Percentiles rank a stretch among this genome's conserved stretches.
Conservation (phyloP, 2,113 vertebrate genomes). For the Hymenochirus boettgeri region DNA sequence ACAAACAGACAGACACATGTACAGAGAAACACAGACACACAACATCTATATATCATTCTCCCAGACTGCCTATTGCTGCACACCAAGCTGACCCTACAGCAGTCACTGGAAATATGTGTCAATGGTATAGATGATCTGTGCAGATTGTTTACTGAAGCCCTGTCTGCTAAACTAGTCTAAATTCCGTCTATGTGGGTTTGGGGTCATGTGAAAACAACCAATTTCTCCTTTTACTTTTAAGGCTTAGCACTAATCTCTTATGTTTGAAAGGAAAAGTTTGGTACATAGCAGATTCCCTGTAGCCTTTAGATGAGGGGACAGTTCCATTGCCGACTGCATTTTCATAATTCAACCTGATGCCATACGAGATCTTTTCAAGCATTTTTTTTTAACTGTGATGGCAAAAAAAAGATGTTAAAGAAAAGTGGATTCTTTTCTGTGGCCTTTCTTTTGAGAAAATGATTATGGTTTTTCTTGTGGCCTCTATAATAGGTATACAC, state of each 20-base stretch:
- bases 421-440: too few relatives aligned
- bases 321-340: too few relatives aligned
- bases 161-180: conserved; percentile 5
- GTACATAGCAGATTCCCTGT: background rate
- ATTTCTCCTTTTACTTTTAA: background rate
- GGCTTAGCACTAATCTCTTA: background rate
- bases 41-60: conserved; percentile 29
- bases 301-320: background rate
- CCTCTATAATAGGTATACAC: too few relatives aligned
- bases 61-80: conserved; percentile 13
- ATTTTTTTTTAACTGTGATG: too few relatives aligned
- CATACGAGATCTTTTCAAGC: too few relatives aligned
- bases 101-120: conserved; percentile 22
- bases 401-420: too few relatives aligned
- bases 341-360: too few relatives aligned
- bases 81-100: background rate
- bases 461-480: too few relatives aligned
- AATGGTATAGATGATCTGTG: conserved; percentile 12
- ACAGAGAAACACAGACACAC: conserved; percentile 38
- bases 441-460: too few relatives aligned
- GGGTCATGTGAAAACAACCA: background rate
- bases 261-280: background rate
- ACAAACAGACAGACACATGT: conserved; percentile 32
- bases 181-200: background rate
- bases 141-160: conserved; percentile 4